These are phyloP conservation scores for Microcebus murinus DNA, from an alignment of 2,113 vertebrate species.

Conservation along the genomic window DNA sequence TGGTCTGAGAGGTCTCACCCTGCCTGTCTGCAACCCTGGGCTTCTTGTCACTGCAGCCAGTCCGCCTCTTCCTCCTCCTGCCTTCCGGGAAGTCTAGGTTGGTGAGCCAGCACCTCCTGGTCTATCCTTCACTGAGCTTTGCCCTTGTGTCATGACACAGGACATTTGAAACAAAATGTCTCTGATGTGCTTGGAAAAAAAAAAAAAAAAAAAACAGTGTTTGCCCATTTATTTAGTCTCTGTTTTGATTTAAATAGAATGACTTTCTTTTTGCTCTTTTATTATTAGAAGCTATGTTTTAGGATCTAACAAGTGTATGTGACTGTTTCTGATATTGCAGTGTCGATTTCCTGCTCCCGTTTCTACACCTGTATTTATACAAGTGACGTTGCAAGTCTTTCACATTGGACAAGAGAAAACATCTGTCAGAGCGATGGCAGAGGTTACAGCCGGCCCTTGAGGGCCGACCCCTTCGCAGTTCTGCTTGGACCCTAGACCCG, in stretches of 20 bases:
- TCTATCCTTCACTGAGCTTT: no score
- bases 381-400: not conserved
- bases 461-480: not conserved
- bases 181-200: not conserved
- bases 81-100: not conserved
- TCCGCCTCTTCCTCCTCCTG: not conserved
- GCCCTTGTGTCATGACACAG: not conserved
- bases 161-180: not conserved
- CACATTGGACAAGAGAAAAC: no score
- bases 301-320: fast-evolving
- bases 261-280: no score
- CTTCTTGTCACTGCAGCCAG: not conserved
- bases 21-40: not conserved
- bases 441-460: no score
- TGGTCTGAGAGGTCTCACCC: not conserved
- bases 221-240: not conserved
- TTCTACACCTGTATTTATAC: not conserved
- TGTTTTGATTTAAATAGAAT: not conserved
- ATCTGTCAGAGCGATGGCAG: no score
- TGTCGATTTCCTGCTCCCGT: not conserved
- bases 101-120: fast-evolving
- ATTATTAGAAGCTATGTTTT: not conserved
- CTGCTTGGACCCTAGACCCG: not conserved
- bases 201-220: no score
- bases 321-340: no score